Evolutionary conservation across 2,113 vertebrate species (phyloP).

Genomic region (Amphiprion percula): DNA sequence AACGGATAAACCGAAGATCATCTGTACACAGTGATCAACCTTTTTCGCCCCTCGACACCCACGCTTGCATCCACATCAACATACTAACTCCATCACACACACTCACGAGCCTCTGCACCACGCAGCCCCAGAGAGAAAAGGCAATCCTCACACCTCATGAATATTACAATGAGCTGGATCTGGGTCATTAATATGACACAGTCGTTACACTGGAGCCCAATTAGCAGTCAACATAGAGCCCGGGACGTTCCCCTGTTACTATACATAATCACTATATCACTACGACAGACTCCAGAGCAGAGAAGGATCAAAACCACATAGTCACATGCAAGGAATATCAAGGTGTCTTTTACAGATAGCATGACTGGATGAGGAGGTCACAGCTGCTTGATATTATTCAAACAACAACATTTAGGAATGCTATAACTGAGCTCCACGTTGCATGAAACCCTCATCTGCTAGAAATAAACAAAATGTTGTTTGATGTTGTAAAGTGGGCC

Average conservation of each 20-base stretch:
- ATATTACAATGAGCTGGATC: slow-evolving; percentile 82
- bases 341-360: slow-evolving; percentile 34
- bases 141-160: slow-evolving; percentile 77
- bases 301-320: slow-evolving; percentile 57
- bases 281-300: slow-evolving; percentile 47
- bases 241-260: slow-evolving; percentile 67
- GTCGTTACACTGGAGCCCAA: slow-evolving; percentile 81
- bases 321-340: slow-evolving; percentile 47
- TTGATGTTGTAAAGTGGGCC: not conserved
- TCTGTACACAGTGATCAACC: slow-evolving; percentile 45
- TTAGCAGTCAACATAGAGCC: slow-evolving; percentile 81
- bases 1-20: slow-evolving; percentile 50
- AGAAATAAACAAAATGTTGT: slow-evolving; percentile 15
- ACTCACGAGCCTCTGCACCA: slow-evolving; percentile 45
- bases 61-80: slow-evolving; percentile 19
- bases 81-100: slow-evolving; percentile 10
- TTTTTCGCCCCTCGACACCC: slow-evolving; percentile 46
- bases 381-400: slow-evolving; percentile 27
- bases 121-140: slow-evolving; percentile 57
- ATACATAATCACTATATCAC: slow-evolving; percentile 76
- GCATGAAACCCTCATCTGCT: not conserved
- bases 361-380: slow-evolving; percentile 19
- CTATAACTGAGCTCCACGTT: slow-evolving; percentile 9
- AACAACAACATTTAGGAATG: slow-evolving; percentile 7
- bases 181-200: slow-evolving; percentile 86